phyloP scores from a whole-genome alignment of 2,888 invertebrate species.

The Lycia hirtaria region DNA sequence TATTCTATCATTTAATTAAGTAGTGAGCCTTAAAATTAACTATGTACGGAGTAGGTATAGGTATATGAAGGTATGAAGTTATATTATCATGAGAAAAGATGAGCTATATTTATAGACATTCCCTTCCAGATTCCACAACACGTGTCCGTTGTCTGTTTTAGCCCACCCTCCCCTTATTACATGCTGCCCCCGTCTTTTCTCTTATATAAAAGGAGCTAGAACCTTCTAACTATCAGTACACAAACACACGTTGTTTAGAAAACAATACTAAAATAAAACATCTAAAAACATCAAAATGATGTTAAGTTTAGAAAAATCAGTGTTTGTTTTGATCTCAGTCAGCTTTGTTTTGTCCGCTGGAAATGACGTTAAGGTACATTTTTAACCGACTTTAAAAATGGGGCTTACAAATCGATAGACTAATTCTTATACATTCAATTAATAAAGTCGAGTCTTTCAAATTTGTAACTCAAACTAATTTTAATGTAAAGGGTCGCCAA shows the following conservation, averaged over 20 bases:
- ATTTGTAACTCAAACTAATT: too few species aligned
- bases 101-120: not conserved
- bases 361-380: conserved; percentile 49
- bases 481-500: too few species aligned
- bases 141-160: not conserved
- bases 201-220: conserved; percentile 23
- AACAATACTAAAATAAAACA: not conserved
- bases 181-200: conserved; percentile 21
- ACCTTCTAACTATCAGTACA: conserved; percentile 19
- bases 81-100: too few species aligned
- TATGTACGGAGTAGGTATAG: too few species aligned
- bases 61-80: too few species aligned
- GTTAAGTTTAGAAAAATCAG: conserved; percentile 20
- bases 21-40: too few species aligned
- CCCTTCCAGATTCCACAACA: not conserved
- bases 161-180: conserved; percentile 25
- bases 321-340: conserved; percentile 32
- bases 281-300: conserved; percentile 47
- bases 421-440: too few species aligned
- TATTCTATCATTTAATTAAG: too few species aligned
- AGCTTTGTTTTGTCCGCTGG: conserved; percentile 42
- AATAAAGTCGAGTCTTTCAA: too few species aligned
- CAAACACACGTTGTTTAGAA: not conserved
- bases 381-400: too few species aligned
- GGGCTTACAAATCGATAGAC: too few species aligned